Evolutionary conservation across 2,797 vertebrate species (phyloP), one percentile per base, ranked within the genome.

Genomic region (Hemibagrus guttatus): DNA sequence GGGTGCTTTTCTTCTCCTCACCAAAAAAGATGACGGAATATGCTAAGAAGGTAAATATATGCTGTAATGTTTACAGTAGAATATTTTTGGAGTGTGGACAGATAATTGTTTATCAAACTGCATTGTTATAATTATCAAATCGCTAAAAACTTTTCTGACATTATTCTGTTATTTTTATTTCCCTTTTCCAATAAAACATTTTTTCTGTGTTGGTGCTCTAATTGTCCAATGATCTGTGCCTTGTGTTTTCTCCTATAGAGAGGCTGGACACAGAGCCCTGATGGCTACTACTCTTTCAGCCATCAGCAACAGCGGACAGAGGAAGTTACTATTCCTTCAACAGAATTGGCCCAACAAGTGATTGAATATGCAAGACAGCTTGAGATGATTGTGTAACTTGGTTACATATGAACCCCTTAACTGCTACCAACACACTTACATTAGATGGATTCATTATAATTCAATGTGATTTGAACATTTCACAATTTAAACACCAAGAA

Each of bases 11-110:
- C 95, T 99, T 98, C 94, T 96, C 91, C 87, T 95, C 96, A 1
- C 95, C 97, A 9, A 97, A 97, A 91, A 98, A 98, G 92, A 99
- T 99, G 97, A 98, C 97, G 0, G 97, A 99, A 6, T 99, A 98
- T 0, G 97, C 97, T 76, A 98, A 98, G 90, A 97, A 98, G 96
- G 98, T 99, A 86, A 88, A 93, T 89, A n/a, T 69, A 61, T 28
- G 2, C 1, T 72, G 17, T 13, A 59, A 2, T 21, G 19, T 79
- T 21, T 56, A 3, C 49, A 13, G 71, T 74, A 49, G 2, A 26
- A 6, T 52, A 42, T 23, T 52, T 56, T 28, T 11, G 5, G 8
- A 54, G 4, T 31, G 58, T 61, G 56, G 35, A 35, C 17, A 58
- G 42, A 21, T 19, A 16, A 31, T 68, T 82, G 8, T 82, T 58